Percentiles rank a stretch among this genome's conserved stretches.
Evolutionary conservation across 2,797 vertebrate genomes (phyloP).

Genomic region (Gambelia wislizenii): DNA sequence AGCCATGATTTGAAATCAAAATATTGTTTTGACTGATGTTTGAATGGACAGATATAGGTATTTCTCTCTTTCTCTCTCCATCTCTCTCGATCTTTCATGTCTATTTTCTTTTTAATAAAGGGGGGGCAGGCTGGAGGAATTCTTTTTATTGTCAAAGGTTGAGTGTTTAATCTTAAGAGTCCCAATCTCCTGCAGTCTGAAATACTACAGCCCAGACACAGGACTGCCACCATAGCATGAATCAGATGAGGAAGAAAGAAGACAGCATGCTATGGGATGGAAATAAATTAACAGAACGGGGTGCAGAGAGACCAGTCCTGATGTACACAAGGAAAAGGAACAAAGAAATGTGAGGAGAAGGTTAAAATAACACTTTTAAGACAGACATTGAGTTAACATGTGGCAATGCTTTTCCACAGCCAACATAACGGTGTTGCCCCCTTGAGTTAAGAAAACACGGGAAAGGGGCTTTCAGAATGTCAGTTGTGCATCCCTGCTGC

Average conservation of each 20-base stretch:
- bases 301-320: neutral
- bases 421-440: neutral
- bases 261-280: neutral
- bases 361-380: neutral
- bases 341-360: neutral
- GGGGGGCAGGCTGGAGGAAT: neutral
- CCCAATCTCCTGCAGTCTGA: neutral
- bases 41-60: neutral
- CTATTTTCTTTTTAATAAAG: neutral
- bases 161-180: neutral
- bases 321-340: neutral
- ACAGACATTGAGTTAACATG: neutral
- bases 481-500: neutral
- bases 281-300: neutral
- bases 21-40: neutral
- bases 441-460: neutral
- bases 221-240: neutral
- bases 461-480: slow-evolving; percentile 10
- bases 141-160: neutral
- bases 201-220: neutral
- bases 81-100: neutral
- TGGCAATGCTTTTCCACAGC: neutral
- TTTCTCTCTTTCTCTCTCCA: no score
- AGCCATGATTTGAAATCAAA: neutral
- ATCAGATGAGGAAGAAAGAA: neutral